A percentile compares a stretch with the other conserved stretches of the same genome.
Conservation (phyloP, 30 jellyfish, hydroid and myxozoan genomes). For the Cassiopea andromeda region DNA sequence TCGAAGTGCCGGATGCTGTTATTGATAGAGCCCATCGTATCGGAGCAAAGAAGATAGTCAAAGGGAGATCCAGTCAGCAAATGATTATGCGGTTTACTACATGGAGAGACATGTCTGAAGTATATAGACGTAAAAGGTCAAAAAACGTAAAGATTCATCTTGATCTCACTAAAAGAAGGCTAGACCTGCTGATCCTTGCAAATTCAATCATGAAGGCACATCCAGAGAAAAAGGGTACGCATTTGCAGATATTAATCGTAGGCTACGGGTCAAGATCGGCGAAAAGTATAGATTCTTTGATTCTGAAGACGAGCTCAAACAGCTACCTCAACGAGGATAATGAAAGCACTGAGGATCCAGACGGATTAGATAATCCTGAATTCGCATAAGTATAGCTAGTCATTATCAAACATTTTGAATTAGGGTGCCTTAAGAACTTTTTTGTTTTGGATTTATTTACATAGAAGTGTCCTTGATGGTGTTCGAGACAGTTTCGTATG, state of each 20-base stretch:
- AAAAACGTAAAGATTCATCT: slow-evolving; percentile 24
- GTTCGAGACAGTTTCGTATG: too few species aligned
- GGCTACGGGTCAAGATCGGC: slow-evolving; percentile 15
- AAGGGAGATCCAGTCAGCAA: slow-evolving; percentile 17
- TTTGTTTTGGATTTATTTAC: too few species aligned
- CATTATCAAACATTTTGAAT: too few species aligned
- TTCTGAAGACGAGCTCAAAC: neutral
- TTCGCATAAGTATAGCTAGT: too few species aligned
- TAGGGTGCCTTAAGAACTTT: too few species aligned
- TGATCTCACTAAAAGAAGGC: slow-evolving; percentile 45
- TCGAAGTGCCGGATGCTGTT: slow-evolving; percentile 48
- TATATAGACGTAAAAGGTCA: slow-evolving; percentile 31
- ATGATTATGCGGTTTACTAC: slow-evolving; percentile 40
- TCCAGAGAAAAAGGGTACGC: neutral
- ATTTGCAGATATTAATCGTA: slow-evolving; percentile 30
- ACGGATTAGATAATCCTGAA: too few species aligned
- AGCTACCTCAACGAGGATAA: neutral
- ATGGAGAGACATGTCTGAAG: slow-evolving; percentile 39
- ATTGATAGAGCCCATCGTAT: slow-evolving; percentile 62
- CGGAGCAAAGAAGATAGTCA: slow-evolving; percentile 11
- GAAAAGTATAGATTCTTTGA: slow-evolving; percentile 15
- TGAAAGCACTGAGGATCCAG: too few species aligned
- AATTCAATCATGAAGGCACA: neutral
- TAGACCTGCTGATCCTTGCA: slow-evolving; percentile 15
- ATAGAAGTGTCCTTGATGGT: too few species aligned